These are phyloP conservation scores for Suricata suricatta DNA, from an alignment of 2,113 vertebrate genomes.

Conservation along the genomic window DNA sequence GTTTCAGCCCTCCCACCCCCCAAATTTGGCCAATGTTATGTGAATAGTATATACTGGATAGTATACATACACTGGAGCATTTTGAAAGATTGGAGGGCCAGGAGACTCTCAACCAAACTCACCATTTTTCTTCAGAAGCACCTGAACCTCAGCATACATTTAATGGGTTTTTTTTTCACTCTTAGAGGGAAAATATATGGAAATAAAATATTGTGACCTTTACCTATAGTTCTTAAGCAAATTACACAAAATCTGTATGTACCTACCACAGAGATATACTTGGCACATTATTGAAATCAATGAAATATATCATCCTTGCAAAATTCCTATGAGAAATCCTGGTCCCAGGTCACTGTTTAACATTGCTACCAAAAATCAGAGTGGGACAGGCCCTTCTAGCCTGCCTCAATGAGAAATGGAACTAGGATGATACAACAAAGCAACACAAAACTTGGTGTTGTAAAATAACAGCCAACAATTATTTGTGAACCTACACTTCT, in stretches of 20 bases:
- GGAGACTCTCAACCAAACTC: background rate
- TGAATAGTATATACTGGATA: background rate
- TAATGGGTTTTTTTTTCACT: background rate
- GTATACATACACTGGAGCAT: background rate
- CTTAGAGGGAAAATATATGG: background rate
- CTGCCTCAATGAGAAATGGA: conserved; percentile 13
- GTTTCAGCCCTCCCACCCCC: background rate
- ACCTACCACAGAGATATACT: conserved; percentile 1
- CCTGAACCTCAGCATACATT: background rate
- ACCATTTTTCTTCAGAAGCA: background rate
- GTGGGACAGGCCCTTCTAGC: background rate
- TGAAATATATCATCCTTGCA: background rate
- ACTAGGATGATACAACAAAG: background rate
- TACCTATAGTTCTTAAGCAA: background rate
- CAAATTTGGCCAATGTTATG: background rate
- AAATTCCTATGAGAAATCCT: background rate
- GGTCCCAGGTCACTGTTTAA: background rate
- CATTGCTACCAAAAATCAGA: background rate
- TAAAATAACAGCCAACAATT: background rate
- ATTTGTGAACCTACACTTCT: background rate
- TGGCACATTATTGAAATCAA: background rate
- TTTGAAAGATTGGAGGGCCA: background rate
- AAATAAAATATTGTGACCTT: conserved; percentile 17
- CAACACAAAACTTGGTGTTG: background rate
- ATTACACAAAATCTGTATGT: background rate